Evolutionary conservation across 2,888 invertebrate species (phyloP).

Genomic region (Helicoverpa assulta): DNA sequence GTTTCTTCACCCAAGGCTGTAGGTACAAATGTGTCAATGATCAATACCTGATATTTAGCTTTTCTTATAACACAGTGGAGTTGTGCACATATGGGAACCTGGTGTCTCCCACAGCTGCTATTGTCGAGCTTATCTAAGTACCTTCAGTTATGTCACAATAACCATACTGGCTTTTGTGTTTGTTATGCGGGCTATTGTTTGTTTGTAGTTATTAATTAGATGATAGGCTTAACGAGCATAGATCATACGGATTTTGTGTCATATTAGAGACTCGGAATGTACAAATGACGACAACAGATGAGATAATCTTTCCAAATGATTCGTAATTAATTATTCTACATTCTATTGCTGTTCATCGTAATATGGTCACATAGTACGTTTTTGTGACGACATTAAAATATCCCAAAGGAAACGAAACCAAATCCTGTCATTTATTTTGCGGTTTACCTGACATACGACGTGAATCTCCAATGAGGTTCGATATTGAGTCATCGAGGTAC

Average conservation of each 20-base stretch:
- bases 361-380: too few species aligned
- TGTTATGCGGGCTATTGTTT: conserved; percentile 37
- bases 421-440: background rate
- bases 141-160: conserved; percentile 48
- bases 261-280: background rate
- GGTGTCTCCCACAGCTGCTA: conserved; percentile 47
- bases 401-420: background rate
- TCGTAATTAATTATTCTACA: too few species aligned
- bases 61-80: conserved; percentile 14
- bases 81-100: conserved; percentile 43
- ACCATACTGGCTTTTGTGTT: conserved; percentile 48
- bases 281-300: too few species aligned
- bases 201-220: conserved; percentile 22
- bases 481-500: background rate
- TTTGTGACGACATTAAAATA: background rate
- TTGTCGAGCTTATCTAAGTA: conserved; percentile 57
- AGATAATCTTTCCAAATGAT: too few species aligned
- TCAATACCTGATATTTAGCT: background rate
- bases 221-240: conserved; percentile 6
- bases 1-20: background rate
- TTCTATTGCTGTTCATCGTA: too few species aligned
- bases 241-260: background rate
- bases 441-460: conserved; percentile 13
- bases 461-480: conserved; percentile 6
- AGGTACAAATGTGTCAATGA: background rate